Base-by-base conservation (phyloP, 2,888 invertebrate species). In the Xestia xanthographa region DNA sequence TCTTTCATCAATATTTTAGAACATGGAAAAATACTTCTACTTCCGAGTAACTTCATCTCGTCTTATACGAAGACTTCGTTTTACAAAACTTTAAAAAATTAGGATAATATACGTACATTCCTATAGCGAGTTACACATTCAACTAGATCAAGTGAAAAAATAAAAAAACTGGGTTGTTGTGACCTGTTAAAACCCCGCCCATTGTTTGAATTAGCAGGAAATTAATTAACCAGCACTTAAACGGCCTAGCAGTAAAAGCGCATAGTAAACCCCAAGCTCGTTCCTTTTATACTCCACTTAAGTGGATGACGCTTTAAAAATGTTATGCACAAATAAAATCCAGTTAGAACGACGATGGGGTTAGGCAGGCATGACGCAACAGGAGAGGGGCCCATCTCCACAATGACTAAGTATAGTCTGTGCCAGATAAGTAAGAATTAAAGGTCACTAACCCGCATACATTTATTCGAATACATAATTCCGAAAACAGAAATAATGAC, bases 271-370 rank as follows among this genome's bases (percentile, higher is more conserved):
- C 22, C n/a, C 9, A 56, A 38, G 60, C 34, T 62, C 68, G 41
- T 38, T 72, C 41, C 45, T 77, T 78, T 83, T 72, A 81, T 62
- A 38, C 56, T 34, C 71, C 63, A 84, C 56, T 77, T 69, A 82
- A 65, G 65, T 72, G 58, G 4, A 67, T 74, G 67, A 62, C 14
- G n/a, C 77, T 58, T 65, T 80, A 77, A 80, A 83, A 80, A 68
- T 48, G 83, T 80, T 67, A 77, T 53, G 48, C 65, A 78, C 58
- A 69, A 60, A 66, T 69, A 68, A 83, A 81, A 78, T 66, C 11
- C 48, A 45, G 41, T 66, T 43, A 45, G 17, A 65, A 58, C 38
- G 56, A 58, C 48, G 53, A 43, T 53, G 26, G 34, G 50, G 41
- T 38, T 38, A 41, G 48, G 43, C 29, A 60, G 17, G 4, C 20